A percentile compares a stretch with the other conserved stretches of the same genome.
Evolutionary conservation across 2,888 invertebrate genomes (phyloP).

Genomic region (Periphyllus acericola): DNA sequence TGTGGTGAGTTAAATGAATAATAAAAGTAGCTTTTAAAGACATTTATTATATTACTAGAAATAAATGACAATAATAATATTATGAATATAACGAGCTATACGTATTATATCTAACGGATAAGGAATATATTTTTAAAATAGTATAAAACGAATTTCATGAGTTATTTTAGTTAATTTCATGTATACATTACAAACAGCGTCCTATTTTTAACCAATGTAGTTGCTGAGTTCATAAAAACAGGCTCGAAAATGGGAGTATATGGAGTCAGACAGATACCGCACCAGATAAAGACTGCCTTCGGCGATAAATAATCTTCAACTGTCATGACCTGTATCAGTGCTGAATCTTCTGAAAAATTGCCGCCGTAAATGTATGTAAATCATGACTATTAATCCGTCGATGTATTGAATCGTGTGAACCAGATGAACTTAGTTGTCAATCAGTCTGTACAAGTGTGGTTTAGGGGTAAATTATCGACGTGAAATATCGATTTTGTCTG

Average conservation of each 20-base stretch:
- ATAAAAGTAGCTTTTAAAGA: too few relatives aligned
- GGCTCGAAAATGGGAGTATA: background rate
- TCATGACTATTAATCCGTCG: background rate
- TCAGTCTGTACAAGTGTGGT: constrained; percentile 6
- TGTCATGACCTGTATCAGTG: background rate
- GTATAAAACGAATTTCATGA: background rate
- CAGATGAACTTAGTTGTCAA: background rate
- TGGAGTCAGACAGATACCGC: background rate
- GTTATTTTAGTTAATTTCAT: background rate
- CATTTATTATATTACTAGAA: too few relatives aligned
- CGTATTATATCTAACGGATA: too few relatives aligned
- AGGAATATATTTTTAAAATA: background rate
- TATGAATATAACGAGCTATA: too few relatives aligned
- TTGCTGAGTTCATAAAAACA: background rate
- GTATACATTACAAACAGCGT: background rate
- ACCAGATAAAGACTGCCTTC: background rate
- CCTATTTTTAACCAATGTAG: background rate
- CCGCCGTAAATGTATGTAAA: background rate
- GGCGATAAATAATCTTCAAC: constrained; percentile 16
- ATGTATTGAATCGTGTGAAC: constrained; percentile 29
- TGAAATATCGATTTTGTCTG: background rate
- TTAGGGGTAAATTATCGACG: background rate
- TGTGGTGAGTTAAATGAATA: too few relatives aligned
- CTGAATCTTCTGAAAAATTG: background rate
- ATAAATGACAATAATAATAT: too few relatives aligned